Base-by-base conservation (phyloP, 23 tunicate species). In the Aplidium turbinatum region DNA sequence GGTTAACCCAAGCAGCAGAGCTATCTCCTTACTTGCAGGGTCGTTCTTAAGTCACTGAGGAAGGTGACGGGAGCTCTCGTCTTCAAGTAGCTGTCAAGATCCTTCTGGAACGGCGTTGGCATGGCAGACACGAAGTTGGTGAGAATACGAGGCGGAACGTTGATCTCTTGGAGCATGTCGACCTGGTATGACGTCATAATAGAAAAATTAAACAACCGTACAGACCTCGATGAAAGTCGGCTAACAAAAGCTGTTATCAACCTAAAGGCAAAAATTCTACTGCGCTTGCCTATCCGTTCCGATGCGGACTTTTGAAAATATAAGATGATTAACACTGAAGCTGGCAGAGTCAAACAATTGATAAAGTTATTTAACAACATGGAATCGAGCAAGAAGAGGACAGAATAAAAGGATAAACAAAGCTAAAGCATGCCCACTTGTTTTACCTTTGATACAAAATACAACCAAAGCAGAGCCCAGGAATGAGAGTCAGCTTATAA, bases 151-250 rank as follows among this genome's bases (percentile, higher is more conserved):
- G 97, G 97, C 1, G 97, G 84, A 23, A 67, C 76, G 78, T 84
- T 91, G 73, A 91, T 91, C 53, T 91, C 97, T 48, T 81, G 91
- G 47, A 91, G 70, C 91, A 91, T 84, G 40, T 91, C 91, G 47
- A 91, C 97, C 97, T 91, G 70, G 11, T n/a, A n/a, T n/a, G n/a
- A n/a, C n/a, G n/a, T n/a, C n/a, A n/a, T n/a, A n/a, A n/a, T n/a
- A n/a, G n/a, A n/a, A n/a, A n/a, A n/a, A n/a, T n/a, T n/a, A n/a
- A n/a, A n/a, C n/a, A n/a, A n/a, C n/a, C n/a, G n/a, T n/a, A n/a
- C n/a, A n/a, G n/a, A n/a, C n/a, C n/a, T n/a, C n/a, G n/a, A n/a
- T n/a, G n/a, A n/a, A n/a, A n/a, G n/a, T n/a, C n/a, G n/a, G n/a
- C n/a, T n/a, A n/a, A n/a, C n/a, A n/a, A n/a, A n/a, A n/a, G n/a